phyloP scores from a whole-genome alignment of 2,888 invertebrate species.

The Sussaba pulchella region DNA sequence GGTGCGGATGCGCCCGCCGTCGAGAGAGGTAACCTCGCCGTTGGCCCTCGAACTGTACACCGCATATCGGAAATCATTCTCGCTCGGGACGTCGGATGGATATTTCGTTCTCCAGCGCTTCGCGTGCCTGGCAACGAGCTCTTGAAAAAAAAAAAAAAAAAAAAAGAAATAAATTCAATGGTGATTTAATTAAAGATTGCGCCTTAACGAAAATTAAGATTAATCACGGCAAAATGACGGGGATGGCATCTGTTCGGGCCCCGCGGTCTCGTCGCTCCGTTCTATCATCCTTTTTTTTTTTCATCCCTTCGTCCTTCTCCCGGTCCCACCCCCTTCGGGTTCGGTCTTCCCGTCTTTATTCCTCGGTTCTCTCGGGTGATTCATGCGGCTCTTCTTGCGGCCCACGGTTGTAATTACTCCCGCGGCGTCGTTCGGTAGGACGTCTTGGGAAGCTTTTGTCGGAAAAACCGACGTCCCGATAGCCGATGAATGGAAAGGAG shows the following conservation, averaged over 20 bases:
- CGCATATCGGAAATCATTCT: conserved; percentile 33
- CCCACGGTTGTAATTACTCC: conserved; percentile 77
- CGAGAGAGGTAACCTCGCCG: conserved; percentile 39
- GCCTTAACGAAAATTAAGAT: conserved; percentile 82
- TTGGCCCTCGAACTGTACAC: conserved; percentile 24
- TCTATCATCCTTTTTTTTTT: conserved; percentile 9
- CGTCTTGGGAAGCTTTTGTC: conserved; percentile 53
- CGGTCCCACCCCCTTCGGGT: too few relatives aligned
- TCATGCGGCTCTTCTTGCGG: conserved; percentile 66
- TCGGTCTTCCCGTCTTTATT: conserved; percentile 22
- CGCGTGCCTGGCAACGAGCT: conserved; percentile 30
- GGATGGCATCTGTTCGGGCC: background rate
- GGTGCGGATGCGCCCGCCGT: conserved; percentile 38
- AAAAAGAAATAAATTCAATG: too few relatives aligned
- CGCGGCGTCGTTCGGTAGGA: conserved; percentile 63
- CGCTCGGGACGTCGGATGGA: conserved; percentile 16
- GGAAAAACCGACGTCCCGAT: conserved; percentile 39
- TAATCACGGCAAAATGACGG: conserved; percentile 76
- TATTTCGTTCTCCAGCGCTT: conserved; percentile 39
- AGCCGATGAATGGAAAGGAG: conserved; percentile 57
- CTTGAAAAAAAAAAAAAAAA: conserved; percentile 73
- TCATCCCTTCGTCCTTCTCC: conserved; percentile 18
- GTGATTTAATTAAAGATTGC: conserved; percentile 84
- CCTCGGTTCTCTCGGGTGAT: conserved; percentile 41
- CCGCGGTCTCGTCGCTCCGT: conserved; percentile 29